Evolutionary conservation across 2,797 vertebrate species (phyloP).

Genomic region (Glossophaga mutica): DNA sequence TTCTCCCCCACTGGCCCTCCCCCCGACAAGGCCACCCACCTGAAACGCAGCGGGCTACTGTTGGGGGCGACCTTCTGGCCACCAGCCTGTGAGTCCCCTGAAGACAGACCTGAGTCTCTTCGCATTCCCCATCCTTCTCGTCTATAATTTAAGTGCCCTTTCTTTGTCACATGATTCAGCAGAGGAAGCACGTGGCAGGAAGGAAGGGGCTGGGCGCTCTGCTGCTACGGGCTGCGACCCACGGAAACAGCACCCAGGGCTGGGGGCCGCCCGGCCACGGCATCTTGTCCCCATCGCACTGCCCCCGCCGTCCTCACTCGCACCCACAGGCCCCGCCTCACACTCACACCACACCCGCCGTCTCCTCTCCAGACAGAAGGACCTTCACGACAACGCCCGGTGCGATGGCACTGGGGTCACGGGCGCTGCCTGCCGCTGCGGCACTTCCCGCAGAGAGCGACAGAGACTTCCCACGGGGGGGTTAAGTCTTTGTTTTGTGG

Average conservation of each 20-base stretch:
- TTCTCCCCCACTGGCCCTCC: not conserved
- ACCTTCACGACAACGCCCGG: not conserved
- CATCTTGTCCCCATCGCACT: not conserved
- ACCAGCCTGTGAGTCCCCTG: not conserved
- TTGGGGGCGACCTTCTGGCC: not conserved
- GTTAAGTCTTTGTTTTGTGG: not conserved
- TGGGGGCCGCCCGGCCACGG: accelerated
- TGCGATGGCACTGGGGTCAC: not conserved
- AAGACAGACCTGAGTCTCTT: not conserved
- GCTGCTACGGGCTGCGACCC: not conserved
- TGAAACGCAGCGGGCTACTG: accelerated
- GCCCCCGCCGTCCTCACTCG: no score
- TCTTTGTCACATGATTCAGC: not conserved
- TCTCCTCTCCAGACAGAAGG: not conserved
- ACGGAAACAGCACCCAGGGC: not conserved
- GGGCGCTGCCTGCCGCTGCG: not conserved
- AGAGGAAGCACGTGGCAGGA: not conserved
- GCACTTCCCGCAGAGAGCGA: not conserved
- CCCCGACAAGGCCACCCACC: not conserved
- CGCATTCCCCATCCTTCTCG: not conserved
- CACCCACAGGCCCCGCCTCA: not conserved
- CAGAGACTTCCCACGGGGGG: not conserved
- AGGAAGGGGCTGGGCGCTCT: not conserved
- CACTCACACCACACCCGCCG: not conserved
- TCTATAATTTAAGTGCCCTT: not conserved